Percentiles rank a stretch among this genome's conserved stretches.
These are phyloP conservation scores for Pachymerium ferrugineum DNA, from an alignment of 2,888 invertebrate species.

Conservation along the genomic window DNA sequence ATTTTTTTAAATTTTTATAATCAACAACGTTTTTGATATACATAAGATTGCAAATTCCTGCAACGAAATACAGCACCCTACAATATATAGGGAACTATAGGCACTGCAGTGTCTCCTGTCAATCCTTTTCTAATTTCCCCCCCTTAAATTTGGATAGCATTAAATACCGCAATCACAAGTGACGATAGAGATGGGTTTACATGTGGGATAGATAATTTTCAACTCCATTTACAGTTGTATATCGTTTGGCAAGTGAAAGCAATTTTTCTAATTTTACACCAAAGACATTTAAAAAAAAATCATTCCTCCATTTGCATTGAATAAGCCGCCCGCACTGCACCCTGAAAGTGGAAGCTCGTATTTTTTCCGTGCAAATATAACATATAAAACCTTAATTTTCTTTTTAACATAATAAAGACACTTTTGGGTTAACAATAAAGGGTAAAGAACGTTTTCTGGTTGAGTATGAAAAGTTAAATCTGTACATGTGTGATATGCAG, in stretches of 20 bases:
- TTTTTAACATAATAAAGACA: neutral
- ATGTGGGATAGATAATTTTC: neutral
- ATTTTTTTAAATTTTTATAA: neutral
- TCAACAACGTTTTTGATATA: conserved; percentile 7
- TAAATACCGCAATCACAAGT: neutral
- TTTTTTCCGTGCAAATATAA: neutral
- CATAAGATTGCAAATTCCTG: conserved; percentile 16
- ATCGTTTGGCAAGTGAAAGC: neutral
- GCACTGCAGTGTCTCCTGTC: neutral
- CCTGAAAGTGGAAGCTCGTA: neutral
- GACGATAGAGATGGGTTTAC: neutral
- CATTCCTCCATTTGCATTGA: neutral
- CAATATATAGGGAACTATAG: neutral
- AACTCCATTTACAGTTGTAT: neutral
- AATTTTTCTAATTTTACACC: neutral
- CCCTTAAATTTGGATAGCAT: neutral
- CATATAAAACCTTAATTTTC: neutral
- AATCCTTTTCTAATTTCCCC: neutral
- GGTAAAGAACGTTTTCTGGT: no score
- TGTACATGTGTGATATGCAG: conserved; percentile 14
- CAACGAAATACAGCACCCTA: neutral
- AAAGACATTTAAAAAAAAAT: neutral
- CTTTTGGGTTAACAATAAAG: no score
- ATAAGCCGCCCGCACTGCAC: neutral
- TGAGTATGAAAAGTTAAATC: neutral